Conservation (phyloP, 2,113 vertebrate genomes). For the Heterocephalus glaber region DNA sequence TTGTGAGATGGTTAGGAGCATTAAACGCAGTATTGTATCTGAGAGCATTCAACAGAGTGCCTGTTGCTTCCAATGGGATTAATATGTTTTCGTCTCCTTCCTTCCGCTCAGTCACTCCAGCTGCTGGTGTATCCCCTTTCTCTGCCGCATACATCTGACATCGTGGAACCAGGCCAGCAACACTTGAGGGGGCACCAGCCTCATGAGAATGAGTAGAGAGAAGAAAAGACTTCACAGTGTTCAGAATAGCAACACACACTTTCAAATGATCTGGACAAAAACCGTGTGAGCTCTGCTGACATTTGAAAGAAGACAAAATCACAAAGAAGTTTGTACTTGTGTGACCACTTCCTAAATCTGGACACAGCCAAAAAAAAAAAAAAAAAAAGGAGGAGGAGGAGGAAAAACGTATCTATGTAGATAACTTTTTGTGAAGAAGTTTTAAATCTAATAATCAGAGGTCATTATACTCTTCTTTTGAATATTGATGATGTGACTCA, state of each 20-base stretch:
- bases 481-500: not conserved
- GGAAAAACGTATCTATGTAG: not conserved
- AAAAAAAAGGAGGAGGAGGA: not conserved
- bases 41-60: slow-evolving; percentile 70
- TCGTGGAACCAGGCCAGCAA: slow-evolving; percentile 63
- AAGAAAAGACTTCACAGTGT: not conserved
- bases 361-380: not conserved
- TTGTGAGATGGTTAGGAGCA: slow-evolving; percentile 32
- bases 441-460: not conserved
- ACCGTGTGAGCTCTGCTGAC: not conserved
- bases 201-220: not conserved
- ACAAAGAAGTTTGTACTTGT: not conserved
- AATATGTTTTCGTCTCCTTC: slow-evolving; percentile 75
- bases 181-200: slow-evolving; percentile 14
- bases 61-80: slow-evolving; percentile 77
- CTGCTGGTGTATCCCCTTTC: slow-evolving; percentile 78
- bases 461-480: not conserved
- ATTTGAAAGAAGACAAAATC: not conserved
- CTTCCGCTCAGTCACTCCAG: slow-evolving; percentile 77
- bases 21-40: slow-evolving; percentile 70
- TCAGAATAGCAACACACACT: not conserved
- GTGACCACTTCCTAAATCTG: not conserved
- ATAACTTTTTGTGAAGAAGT: not conserved
- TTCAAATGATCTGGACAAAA: not conserved
- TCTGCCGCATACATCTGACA: slow-evolving; percentile 72